Evolutionary conservation across 2,113 vertebrate genomes (phyloP).

Genomic region (Catharus bicknelli): DNA sequence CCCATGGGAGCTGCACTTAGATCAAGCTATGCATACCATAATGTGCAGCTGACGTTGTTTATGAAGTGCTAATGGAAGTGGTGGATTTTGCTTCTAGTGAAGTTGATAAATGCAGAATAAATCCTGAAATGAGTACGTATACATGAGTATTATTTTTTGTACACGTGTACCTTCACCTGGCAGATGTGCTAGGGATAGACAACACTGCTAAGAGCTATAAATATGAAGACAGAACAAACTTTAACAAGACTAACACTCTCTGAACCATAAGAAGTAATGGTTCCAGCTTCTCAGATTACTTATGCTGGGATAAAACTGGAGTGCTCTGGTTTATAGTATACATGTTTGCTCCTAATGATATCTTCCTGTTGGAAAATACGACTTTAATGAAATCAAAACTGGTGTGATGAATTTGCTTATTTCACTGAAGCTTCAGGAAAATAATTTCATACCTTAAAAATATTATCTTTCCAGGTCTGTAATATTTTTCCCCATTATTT

Average conservation of each 20-base stretch:
- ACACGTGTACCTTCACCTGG: not conserved
- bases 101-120: not conserved
- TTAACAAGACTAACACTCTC: not conserved
- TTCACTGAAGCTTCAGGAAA: not conserved
- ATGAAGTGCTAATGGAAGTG: not conserved
- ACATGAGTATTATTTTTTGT: not conserved
- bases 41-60: conserved; percentile 4
- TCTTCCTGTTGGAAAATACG: not conserved
- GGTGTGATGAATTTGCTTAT: not conserved
- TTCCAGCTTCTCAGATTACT: not conserved
- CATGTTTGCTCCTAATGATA: not conserved
- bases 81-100: not conserved
- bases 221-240: not conserved
- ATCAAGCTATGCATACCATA: not conserved
- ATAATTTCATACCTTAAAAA: not conserved
- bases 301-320: not conserved
- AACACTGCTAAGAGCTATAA: not conserved
- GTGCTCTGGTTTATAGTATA: not conserved
- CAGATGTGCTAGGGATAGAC: not conserved
- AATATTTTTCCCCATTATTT: not conserved
- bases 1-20: not conserved
- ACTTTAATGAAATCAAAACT: not conserved
- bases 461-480: not conserved
- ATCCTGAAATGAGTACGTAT: not conserved
- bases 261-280: not conserved